Evolutionary conservation across 2,888 invertebrate genomes (phyloP), one percentile per base, ranked within the genome.

Genomic region (Drosophila cognata): DNA sequence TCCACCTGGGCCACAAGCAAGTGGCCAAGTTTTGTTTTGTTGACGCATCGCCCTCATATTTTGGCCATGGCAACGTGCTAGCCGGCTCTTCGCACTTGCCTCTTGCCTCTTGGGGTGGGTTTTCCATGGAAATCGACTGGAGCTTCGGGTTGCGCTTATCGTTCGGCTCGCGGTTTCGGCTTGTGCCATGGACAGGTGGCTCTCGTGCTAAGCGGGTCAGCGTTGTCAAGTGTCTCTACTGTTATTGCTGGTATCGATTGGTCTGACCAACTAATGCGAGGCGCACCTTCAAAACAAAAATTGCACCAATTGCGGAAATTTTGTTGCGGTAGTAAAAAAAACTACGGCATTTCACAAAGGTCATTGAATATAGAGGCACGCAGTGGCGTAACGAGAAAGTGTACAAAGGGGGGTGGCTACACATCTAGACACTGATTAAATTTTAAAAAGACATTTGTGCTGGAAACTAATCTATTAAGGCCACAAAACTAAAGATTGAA

Each of bases 51-150:
- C 41, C 63, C 73, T 77, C 77, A 59, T 74, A 74, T 77, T 86
- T 85, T 84, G 90, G 83, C 89, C 88, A 88, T 88, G 90, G 88
- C 87, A 88, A 88, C 88, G 83, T 65, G 38, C 56, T 51, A n/a
- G 68, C 66, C 67, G 56, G 52, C 8, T 25, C 46, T 46, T 13
- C 21, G 11, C 13, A 13, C 43, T 21, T 43, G 21, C 4, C 13
- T 10, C n/a, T 65, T 56, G 56, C 29, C 38, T 0, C n/a, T 64
- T 53, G 55, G 72, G 79, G 71, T 78, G 75, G 79, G 41, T 75
- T 64, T 66, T 46, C 46, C 18, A 33, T 60, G 10, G 36, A 29
- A 25, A 25, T 64, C 33, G 46, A 62, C 28, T 55, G 38, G 41
- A 50, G 36, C 25, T 6, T 48, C 50, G 66, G 61, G 46, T 58